Evolutionary conservation across 1,140 invertebrate genomes (phyloP).

Genomic region (Macrotrachela quadricornifera): DNA sequence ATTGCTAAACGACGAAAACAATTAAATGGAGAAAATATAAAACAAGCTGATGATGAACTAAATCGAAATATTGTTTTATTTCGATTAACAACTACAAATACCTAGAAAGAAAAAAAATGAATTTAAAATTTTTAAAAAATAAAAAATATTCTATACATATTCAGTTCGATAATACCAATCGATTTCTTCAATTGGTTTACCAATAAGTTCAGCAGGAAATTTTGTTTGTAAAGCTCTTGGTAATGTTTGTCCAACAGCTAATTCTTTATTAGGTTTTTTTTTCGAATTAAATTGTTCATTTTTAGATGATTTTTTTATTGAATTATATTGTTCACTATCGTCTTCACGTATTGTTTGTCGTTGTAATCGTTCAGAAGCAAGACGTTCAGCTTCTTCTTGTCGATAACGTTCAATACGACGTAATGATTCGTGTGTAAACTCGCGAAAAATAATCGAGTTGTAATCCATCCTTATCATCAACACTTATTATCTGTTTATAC

Average conservation of each 20-base stretch:
- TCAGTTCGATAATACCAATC: slow-evolving; percentile 45
- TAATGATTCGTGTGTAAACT: too few species aligned
- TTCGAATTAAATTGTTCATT: too few species aligned
- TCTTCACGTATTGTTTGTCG: too few species aligned
- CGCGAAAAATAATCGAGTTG: too few species aligned
- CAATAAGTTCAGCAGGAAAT: slow-evolving; percentile 26
- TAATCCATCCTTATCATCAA: too few species aligned
- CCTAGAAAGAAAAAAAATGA: slow-evolving; percentile 35
- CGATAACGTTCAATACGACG: too few species aligned
- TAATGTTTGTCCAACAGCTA: not conserved
- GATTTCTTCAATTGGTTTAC: slow-evolving; percentile 72
- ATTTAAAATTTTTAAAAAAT: not conserved
- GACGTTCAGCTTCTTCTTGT: too few species aligned
- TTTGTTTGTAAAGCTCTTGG: not conserved
- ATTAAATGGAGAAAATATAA: slow-evolving; percentile 76
- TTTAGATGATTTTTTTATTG: too few species aligned
- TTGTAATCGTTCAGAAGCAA: too few species aligned
- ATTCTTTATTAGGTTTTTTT: not conserved
- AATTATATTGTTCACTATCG: too few species aligned
- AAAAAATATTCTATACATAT: not conserved
- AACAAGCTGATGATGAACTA: slow-evolving; percentile 66
- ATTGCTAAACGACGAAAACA: slow-evolving; percentile 57
- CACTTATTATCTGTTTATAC: too few species aligned
- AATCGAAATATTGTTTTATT: slow-evolving; percentile 87
- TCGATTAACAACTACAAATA: slow-evolving; percentile 78